These are phyloP conservation scores for Peromyscus maniculatus DNA, from an alignment of 2,113 vertebrate genomes.

Conservation along the genomic window DNA sequence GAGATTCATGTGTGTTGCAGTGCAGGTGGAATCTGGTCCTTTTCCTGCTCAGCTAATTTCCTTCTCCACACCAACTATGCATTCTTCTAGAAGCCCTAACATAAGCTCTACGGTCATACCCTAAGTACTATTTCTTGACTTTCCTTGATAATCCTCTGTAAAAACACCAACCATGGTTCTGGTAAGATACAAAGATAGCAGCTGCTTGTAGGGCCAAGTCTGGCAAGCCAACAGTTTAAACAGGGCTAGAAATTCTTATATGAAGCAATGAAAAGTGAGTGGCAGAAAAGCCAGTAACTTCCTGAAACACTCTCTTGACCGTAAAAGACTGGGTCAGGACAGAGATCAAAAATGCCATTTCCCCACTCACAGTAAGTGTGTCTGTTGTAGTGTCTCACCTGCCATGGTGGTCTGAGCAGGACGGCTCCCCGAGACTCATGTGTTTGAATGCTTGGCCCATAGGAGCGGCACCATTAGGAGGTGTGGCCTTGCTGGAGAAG, in stretches of 20 bases:
- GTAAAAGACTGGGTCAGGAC: background rate
- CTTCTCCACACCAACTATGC: background rate
- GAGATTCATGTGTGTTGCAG: background rate
- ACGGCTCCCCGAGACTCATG: background rate
- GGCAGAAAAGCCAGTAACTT: background rate
- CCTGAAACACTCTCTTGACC: background rate
- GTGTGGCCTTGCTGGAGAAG: background rate
- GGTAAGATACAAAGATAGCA: conserved; percentile 17
- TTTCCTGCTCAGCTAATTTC: background rate
- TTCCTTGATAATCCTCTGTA: background rate
- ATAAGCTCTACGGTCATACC: background rate
- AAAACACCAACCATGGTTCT: background rate
- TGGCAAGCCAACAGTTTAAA: background rate
- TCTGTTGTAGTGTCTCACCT: background rate
- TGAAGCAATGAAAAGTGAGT: background rate
- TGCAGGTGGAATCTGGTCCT: background rate
- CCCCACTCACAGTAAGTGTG: background rate
- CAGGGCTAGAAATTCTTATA: background rate
- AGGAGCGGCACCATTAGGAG: background rate
- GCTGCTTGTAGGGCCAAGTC: background rate
- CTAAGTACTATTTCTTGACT: conserved; percentile 19
- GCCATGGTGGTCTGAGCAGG: background rate
- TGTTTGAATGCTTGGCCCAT: background rate
- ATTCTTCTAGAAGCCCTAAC: background rate
- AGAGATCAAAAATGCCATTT: background rate